Percentiles rank a stretch among this genome's conserved stretches.
Conservation (phyloP, 2,113 vertebrate genomes). For the Nothobranchius kuhntae region DNA sequence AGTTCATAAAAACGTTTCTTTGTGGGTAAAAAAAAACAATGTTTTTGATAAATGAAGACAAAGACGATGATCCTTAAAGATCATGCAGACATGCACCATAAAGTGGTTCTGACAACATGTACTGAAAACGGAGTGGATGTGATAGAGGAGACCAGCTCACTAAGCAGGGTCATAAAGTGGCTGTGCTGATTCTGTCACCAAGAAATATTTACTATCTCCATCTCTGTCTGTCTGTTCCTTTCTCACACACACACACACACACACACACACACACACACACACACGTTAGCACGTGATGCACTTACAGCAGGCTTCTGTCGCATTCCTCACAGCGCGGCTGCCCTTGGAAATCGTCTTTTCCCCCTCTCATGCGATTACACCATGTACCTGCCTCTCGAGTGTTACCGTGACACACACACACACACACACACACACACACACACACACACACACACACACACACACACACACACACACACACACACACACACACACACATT, state of each 20-base stretch:
- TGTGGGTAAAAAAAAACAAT: too few relatives aligned
- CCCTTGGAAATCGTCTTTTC: constrained; percentile 52
- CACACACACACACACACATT: constrained; percentile 2
- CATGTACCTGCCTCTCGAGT: constrained; percentile 22
- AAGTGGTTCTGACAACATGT: constrained; percentile 4
- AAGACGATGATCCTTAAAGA: background rate
- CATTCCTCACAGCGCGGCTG: constrained; percentile 46
- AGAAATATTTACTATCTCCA: constrained; percentile 62
- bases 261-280: background rate
- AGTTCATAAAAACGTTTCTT: too few relatives aligned
- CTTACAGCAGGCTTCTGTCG: constrained; percentile 61
- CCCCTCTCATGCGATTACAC: constrained; percentile 35
- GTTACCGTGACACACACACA: constrained; percentile 22
- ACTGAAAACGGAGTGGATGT: constrained; percentile 28
- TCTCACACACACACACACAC: too few relatives aligned
- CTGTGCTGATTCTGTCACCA: constrained; percentile 76
- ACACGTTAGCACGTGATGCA: constrained; percentile 25
- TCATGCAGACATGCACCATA: constrained; percentile 3
- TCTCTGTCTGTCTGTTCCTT: constrained; percentile 20
- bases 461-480: constrained; percentile 8
- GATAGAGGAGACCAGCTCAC: constrained; percentile 57
- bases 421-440: constrained; percentile 8
- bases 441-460: background rate
- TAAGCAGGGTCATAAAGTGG: constrained; percentile 66
- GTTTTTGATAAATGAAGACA: background rate